phyloP scores from a whole-genome alignment of 2,797 vertebrate genomes.

The Malurus leucopterus region DNA sequence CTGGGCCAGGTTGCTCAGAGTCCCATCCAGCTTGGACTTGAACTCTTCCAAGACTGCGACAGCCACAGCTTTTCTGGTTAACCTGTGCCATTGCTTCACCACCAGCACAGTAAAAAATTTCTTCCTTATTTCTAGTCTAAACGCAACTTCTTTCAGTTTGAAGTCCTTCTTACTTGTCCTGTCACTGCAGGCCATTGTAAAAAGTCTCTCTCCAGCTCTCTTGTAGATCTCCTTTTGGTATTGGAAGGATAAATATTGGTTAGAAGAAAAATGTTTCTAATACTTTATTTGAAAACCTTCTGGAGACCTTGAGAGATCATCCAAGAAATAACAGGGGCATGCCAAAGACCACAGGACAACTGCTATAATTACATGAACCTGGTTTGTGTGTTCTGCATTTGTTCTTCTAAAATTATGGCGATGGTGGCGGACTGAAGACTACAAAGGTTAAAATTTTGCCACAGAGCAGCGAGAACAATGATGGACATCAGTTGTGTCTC shows the following conservation, averaged over 20 bases:
- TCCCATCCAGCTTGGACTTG: neutral
- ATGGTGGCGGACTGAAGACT: neutral
- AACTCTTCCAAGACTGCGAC: neutral
- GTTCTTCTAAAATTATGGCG: neutral
- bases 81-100: neutral
- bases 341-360: neutral
- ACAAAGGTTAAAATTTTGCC: neutral
- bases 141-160: neutral
- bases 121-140: neutral
- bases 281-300: neutral
- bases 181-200: neutral
- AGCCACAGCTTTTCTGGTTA: neutral
- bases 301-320: neutral
- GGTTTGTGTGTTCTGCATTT: neutral
- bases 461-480: neutral
- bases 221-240: neutral
- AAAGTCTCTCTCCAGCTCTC: neutral
- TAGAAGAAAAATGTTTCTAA: neutral
- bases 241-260: neutral
- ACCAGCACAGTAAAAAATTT: neutral
- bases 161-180: neutral
- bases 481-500: neutral
- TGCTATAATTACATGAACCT: neutral
- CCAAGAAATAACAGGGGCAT: neutral
- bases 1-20: neutral